These are phyloP conservation scores for Eristalinus aeneus DNA, from an alignment of 2,888 invertebrate genomes.

Conservation along the genomic window DNA sequence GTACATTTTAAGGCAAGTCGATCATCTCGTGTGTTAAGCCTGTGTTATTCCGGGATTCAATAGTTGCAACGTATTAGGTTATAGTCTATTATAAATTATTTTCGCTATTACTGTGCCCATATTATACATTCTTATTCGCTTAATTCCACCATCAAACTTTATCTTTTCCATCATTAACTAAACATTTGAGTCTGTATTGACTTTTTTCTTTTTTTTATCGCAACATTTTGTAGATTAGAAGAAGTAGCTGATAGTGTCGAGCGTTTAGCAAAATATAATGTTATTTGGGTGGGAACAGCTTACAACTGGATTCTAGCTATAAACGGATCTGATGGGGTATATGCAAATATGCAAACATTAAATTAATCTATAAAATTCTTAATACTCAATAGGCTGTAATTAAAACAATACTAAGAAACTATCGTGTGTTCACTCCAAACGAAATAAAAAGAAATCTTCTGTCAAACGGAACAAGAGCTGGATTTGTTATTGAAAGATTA, in stretches of 20 bases:
- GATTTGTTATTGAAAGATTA: slow-evolving; percentile 84
- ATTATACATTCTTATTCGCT: too few relatives aligned
- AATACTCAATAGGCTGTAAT: slow-evolving; percentile 66
- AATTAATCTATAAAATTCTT: too few relatives aligned
- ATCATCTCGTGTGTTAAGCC: too few relatives aligned
- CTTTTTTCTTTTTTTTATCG: neutral
- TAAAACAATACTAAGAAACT: slow-evolving; percentile 71
- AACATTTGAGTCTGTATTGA: neutral
- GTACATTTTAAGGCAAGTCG: too few relatives aligned
- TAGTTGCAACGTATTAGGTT: too few relatives aligned
- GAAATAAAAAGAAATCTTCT: slow-evolving; percentile 80
- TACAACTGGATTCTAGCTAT: slow-evolving; percentile 85
- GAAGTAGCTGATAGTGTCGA: slow-evolving; percentile 84
- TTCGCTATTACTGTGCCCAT: too few relatives aligned
- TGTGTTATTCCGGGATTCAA: too few relatives aligned
- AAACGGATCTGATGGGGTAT: slow-evolving; percentile 82
- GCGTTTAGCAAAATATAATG: slow-evolving; percentile 83
- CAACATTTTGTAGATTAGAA: slow-evolving; percentile 80
- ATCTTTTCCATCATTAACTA: too few relatives aligned
- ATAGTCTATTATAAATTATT: too few relatives aligned
- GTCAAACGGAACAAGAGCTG: slow-evolving; percentile 80
- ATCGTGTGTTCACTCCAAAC: slow-evolving; percentile 69
- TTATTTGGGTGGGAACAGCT: slow-evolving; percentile 85
- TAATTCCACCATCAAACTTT: too few relatives aligned
- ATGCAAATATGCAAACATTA: too few relatives aligned